Evolutionary conservation across 2,888 invertebrate species (phyloP), one percentile per base, ranked within the genome.

Genomic region (Argyresthia goedartella): DNA sequence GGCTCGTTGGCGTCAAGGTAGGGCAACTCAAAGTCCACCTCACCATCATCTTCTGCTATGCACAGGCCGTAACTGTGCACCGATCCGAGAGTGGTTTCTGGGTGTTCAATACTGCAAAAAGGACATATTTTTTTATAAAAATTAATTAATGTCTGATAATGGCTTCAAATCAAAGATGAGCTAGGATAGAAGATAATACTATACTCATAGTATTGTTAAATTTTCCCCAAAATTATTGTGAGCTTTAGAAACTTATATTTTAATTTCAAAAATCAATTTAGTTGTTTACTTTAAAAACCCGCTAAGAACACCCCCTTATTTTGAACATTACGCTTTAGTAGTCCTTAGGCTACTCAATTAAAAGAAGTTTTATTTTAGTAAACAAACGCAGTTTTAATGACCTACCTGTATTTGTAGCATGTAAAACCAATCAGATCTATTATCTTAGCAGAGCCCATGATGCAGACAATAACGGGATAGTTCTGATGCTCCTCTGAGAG

Each of bases 21-120:
- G 0, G 98, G 97, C 71, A 99, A 97, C 63, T 97, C 98, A 79
- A 91, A 90, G 76, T 97, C 97, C 2, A 96, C 94, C 81, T 97
- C 97, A 1, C 98, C 98, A 70, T 97, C 97, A 67, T 98, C 98
- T 80, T 98, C 98, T 33, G 96, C 97, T 73, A 98, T 96, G 70
- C 95, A 96, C 52, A 98, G 88, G 45, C 95, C 95, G 73, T 96
- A 98, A 66, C 92, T 90, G 52, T 88, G 85, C 14, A 91, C 89
- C 41, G 91, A 89, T 62, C 91, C 89, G 49, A 92, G 82, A 15
- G 79, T 72, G 62, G 90, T 81, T 55, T 91, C 90, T 6, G 91
- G 90, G 69, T 90, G 89, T 65, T 89, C 88, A 57, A 90, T 89
- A 71, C 91, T 91, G 67, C 65, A 71, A 72, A 49, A 50, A 48